phyloP scores from a whole-genome alignment of 2,888 invertebrate genomes.

The Melangyna quadrimaculata region DNA sequence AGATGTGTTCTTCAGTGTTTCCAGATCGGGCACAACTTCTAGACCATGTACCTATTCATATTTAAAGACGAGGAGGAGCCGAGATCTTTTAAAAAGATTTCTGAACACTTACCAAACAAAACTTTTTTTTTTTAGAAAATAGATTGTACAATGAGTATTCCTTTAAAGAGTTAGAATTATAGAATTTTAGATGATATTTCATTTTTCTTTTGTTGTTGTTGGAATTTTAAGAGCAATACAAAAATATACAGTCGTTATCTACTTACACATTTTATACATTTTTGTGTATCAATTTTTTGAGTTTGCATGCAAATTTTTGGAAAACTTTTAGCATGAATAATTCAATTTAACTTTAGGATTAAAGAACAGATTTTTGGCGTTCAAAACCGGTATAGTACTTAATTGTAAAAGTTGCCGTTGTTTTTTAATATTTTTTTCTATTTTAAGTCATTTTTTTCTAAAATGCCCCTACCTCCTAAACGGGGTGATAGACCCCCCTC shows the following conservation, averaged over 20 bases:
- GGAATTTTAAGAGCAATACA: constrained; percentile 53
- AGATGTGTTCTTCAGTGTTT: constrained; percentile 91
- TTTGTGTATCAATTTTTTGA: no score
- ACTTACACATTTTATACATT: no score
- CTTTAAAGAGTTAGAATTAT: not conserved
- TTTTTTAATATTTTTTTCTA: no score
- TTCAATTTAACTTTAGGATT: no score
- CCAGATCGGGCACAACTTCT: constrained; percentile 87
- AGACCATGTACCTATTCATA: constrained; percentile 91
- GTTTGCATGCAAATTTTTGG: no score
- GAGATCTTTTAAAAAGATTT: constrained; percentile 33
- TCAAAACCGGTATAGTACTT: no score
- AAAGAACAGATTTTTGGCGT: no score
- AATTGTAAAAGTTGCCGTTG: no score
- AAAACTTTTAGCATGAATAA: no score
- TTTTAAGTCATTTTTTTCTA: no score
- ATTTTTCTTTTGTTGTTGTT: constrained; percentile 26
- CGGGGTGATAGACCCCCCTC: no score
- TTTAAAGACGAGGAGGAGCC: constrained; percentile 76
- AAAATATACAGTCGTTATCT: constrained; percentile 28
- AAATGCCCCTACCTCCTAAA: no score
- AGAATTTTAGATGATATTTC: constrained; percentile 4
- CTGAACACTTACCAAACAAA: constrained; percentile 23
- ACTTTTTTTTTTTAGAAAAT: constrained; percentile 43
- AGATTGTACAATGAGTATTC: constrained; percentile 11